These are phyloP conservation scores for Ophion obscuratus DNA, from an alignment of 2,888 invertebrate species.

Conservation along the genomic window DNA sequence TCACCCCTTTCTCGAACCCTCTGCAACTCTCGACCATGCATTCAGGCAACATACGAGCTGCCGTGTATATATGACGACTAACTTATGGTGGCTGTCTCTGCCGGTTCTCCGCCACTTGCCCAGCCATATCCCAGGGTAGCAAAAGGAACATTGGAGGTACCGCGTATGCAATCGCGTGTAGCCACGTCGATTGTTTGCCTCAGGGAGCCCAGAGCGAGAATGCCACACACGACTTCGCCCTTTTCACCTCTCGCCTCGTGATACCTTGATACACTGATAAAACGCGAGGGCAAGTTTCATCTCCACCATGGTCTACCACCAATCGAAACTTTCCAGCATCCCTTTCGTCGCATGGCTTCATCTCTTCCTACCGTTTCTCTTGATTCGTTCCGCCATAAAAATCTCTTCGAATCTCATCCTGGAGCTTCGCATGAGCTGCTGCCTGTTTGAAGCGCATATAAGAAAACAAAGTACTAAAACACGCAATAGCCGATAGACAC, in stretches of 20 bases:
- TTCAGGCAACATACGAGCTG: constrained; percentile 27
- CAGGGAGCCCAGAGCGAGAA: constrained; percentile 2
- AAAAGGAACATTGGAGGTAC: constrained; percentile 61
- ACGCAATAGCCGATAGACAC: no score
- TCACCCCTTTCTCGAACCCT: constrained; percentile 45
- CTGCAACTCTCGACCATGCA: constrained; percentile 30
- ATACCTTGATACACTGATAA: not conserved
- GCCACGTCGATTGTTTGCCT: constrained; percentile 70
- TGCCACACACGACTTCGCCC: not conserved
- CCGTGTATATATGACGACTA: constrained; percentile 40
- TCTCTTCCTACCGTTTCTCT: no score
- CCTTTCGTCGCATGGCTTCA: no score
- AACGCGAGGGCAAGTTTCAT: not conserved
- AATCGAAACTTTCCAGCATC: not conserved
- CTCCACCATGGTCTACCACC: not conserved
- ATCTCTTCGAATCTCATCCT: no score
- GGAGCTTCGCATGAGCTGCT: no score
- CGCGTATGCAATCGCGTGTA: constrained; percentile 52
- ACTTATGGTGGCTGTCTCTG: constrained; percentile 63
- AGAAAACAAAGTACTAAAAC: no score
- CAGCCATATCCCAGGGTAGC: constrained; percentile 37
- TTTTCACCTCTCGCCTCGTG: constrained; percentile 1
- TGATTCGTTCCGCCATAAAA: no score
- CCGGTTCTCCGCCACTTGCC: constrained; percentile 51
- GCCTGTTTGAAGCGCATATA: no score